Base-by-base conservation (phyloP, 2,888 invertebrate genomes). In the Erebia ligea region DNA sequence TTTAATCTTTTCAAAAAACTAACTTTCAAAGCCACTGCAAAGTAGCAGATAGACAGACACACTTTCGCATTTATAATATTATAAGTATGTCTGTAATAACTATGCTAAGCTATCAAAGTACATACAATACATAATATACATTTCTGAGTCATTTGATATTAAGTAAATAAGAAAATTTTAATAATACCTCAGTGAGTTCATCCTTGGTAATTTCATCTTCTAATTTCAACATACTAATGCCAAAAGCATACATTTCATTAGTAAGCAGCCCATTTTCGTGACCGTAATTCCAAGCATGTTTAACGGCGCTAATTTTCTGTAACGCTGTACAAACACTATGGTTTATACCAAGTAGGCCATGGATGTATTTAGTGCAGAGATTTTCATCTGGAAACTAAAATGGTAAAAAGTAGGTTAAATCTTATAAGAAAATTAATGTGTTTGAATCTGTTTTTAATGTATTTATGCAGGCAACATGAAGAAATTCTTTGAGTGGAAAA, bases 241-340 rank as follows among this genome's bases (percentile, higher is more conserved):
- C 93, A 83, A 93, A 92, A 9, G 80, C 79, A 75, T 90, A 92
- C 90, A 92, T 90, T 2, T 91, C 87, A 79, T 87, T 85, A 3
- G 83, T 81, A 1, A 93, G 82, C 10, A 92, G 70, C 10, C 86
- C 88, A 79, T 85, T 86, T 54, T 88, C 86, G 73, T 89, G 87
- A 0, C 91, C 90, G 74, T 83, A 87, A 76, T 81, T 80, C 92
- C 92, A 93, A 2, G 90, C 91, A 25, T 85, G 84, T 79, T 90
- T 91, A 5, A 93, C 89, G 1, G 85, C 86, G 58, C 75, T 76
- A 61, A 92, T 84, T 76, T 86, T 92, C 69, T 89, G 86, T 42
- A 76, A 64, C 17, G 88, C 87, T 21, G 80, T 82, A 69, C 89
- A 90, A 4, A 86, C 67, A 71, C 70, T 80, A 0, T 87, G 87